These are phyloP conservation scores for Dinocampus coccinellae DNA, from an alignment of 2,888 invertebrate species.

Conservation along the genomic window DNA sequence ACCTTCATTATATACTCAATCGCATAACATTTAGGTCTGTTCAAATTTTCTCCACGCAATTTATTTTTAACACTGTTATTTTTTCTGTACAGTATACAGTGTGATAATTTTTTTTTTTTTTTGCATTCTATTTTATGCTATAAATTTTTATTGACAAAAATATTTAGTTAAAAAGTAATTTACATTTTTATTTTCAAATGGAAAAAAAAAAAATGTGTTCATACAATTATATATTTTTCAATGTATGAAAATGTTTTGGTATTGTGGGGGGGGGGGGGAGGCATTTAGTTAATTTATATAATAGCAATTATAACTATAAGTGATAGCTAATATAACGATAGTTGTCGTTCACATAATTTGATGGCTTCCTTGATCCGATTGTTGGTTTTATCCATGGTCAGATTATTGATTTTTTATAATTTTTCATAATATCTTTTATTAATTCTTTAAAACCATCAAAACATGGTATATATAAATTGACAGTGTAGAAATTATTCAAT, in stretches of 20 bases:
- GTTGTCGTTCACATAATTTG: background rate
- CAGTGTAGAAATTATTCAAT: background rate
- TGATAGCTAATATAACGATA: background rate
- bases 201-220: no score
- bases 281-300: no score
- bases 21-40: background rate
- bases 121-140: background rate
- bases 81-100: background rate
- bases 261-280: no score
- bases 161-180: no score
- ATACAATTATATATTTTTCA: background rate
- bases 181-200: no score
- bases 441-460: background rate
- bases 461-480: no score
- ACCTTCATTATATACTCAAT: background rate
- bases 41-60: background rate
- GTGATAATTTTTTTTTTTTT: background rate
- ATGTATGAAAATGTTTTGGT: no score
- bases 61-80: background rate
- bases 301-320: background rate
- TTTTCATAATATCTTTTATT: background rate
- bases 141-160: background rate
- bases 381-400: background rate
- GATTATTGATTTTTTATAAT: background rate
- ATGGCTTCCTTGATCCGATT: slow-evolving; percentile 1